phyloP scores from a whole-genome alignment of 1,140 invertebrate genomes.

The Phortica variegata region DNA sequence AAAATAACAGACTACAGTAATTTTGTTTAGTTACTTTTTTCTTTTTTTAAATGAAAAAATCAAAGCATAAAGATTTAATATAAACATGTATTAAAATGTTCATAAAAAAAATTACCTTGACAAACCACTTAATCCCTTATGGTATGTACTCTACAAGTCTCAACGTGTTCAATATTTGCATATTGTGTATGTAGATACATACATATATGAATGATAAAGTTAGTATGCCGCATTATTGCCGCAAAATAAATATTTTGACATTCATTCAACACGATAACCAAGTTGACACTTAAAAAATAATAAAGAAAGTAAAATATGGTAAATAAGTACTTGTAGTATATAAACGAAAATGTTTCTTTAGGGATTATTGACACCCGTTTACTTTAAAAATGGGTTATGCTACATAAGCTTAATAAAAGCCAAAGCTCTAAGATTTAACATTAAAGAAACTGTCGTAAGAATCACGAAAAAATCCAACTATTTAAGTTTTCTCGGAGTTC shows the following conservation, averaged over 20 bases:
- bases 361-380: not conserved
- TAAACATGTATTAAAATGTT: too few species aligned
- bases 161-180: constrained; percentile 1
- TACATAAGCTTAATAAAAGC: not conserved
- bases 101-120: too few species aligned
- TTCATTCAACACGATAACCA: too few species aligned
- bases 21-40: too few species aligned
- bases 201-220: not conserved
- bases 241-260: not conserved
- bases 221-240: not conserved
- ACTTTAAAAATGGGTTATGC: not conserved
- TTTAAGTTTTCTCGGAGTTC: not conserved
- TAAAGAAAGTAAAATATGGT: not conserved
- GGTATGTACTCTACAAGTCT: not conserved
- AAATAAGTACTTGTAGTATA: not conserved
- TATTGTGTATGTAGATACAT: too few species aligned
- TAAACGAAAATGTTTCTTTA: not conserved
- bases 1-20: too few species aligned
- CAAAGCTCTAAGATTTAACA: not conserved
- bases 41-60: too few species aligned
- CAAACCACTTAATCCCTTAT: not conserved
- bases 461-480: not conserved
- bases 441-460: not conserved
- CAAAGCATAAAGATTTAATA: too few species aligned
- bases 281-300: not conserved